These are phyloP conservation scores for Selene dorsalis DNA, from an alignment of 2,797 vertebrate species.

Conservation along the genomic window DNA sequence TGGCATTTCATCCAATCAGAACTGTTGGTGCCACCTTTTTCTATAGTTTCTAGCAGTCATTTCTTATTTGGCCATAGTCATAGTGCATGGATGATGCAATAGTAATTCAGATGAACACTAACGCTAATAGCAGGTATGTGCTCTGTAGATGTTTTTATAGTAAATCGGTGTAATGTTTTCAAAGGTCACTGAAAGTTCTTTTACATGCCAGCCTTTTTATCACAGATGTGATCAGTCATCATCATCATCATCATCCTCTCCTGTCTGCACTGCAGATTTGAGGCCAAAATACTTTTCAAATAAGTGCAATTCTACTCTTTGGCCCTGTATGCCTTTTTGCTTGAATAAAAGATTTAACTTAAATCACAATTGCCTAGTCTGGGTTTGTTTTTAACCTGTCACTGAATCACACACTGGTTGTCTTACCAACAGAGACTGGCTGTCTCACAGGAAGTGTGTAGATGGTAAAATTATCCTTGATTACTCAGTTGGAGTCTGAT, in stretches of 20 bases:
- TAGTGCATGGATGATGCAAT: background rate
- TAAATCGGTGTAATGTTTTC: conserved; percentile 4
- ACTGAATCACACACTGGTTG: background rate
- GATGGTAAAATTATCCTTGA: background rate
- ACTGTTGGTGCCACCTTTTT: conserved; percentile 6
- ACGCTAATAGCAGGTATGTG: background rate
- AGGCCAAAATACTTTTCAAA: conserved; percentile 24
- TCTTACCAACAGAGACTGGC: background rate
- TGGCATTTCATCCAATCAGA: conserved; percentile 3
- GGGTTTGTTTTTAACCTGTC: conserved; percentile 1
- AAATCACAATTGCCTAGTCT: conserved; percentile 28
- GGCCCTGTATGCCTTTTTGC: conserved; percentile 55
- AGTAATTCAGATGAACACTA: conserved; percentile 10
- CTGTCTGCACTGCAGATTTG: conserved; percentile 9
- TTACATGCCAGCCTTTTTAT: conserved; percentile 4
- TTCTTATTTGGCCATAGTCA: background rate
- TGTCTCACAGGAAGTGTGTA: background rate
- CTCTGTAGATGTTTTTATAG: background rate
- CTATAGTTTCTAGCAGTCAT: background rate
- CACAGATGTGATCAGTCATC: conserved; percentile 2
- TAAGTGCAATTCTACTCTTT: conserved; percentile 67
- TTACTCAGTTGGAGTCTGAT: background rate
- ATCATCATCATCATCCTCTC: conserved; percentile 13
- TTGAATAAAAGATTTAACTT: conserved; percentile 70
- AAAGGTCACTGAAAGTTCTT: conserved; percentile 5